Evolutionary conservation across 2,113 vertebrate species (phyloP).

Genomic region (Dissostichus mawsoni): DNA sequence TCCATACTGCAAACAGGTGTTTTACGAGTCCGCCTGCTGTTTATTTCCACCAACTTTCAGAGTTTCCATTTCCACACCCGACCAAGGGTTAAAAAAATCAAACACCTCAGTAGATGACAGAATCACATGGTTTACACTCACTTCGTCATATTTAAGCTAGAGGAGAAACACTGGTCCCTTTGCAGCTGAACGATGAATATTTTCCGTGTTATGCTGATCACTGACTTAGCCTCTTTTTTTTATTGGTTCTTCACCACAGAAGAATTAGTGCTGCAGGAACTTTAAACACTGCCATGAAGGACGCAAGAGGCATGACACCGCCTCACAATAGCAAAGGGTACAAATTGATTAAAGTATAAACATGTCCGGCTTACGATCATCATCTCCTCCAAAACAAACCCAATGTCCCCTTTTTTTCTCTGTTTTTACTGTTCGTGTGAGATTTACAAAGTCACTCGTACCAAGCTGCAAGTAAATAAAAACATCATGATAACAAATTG

Average conservation of each 20-base stretch:
- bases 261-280: slow-evolving; percentile 22
- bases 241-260: slow-evolving; percentile 11
- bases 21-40: slow-evolving; percentile 72
- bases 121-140: slow-evolving; percentile 42
- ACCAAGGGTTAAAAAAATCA: slow-evolving; percentile 55
- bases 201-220: slow-evolving; percentile 36
- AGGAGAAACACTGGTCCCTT: slow-evolving; percentile 38
- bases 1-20: slow-evolving; percentile 82
- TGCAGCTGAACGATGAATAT: slow-evolving; percentile 34
- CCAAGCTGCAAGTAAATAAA: slow-evolving; percentile 35
- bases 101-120: slow-evolving; percentile 36
- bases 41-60: slow-evolving; percentile 57
- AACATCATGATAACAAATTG: slow-evolving; percentile 45
- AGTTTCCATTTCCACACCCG: slow-evolving; percentile 37
- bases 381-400: too few relatives aligned
- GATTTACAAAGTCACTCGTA: slow-evolving; percentile 31
- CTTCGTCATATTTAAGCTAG: slow-evolving; percentile 22
- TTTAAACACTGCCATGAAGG: neutral
- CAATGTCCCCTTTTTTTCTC: neutral
- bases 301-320: slow-evolving; percentile 9
- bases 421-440: neutral
- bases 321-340: slow-evolving; percentile 1
- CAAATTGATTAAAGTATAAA: slow-evolving; percentile 53
- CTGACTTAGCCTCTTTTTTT: slow-evolving; percentile 32
- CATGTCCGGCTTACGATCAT: slow-evolving; percentile 32